Evolutionary conservation across 2,797 vertebrate species (phyloP).

Genomic region (Hylomyscus alleni): DNA sequence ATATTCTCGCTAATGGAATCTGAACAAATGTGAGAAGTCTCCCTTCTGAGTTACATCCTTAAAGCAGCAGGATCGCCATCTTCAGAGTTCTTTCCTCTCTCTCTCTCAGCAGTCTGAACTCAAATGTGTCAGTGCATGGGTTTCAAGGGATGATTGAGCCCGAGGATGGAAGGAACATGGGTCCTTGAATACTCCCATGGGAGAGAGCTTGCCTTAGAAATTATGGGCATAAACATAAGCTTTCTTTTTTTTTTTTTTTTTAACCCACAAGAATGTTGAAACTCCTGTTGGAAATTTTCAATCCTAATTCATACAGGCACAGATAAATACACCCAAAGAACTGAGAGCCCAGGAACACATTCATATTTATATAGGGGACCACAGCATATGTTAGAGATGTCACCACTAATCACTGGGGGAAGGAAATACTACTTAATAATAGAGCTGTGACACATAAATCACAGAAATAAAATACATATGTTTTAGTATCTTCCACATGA

Average conservation of each 20-base stretch:
- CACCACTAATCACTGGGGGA: not conserved
- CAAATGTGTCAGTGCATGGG: not conserved
- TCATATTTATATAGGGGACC: not conserved
- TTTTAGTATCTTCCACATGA: conserved; percentile 35
- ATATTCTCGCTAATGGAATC: not conserved
- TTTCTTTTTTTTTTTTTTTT: not conserved
- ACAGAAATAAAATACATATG: conserved; percentile 41
- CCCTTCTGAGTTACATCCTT: conserved; percentile 15
- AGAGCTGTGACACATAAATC: conserved; percentile 15
- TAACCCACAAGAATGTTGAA: not conserved
- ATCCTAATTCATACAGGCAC: conserved; percentile 7
- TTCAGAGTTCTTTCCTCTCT: not conserved
- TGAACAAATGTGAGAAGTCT: not conserved
- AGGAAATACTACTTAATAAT: conserved; percentile 64
- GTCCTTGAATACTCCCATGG: not conserved
- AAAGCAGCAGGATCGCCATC: not conserved
- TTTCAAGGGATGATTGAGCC: not conserved
- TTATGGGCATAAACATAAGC: not conserved
- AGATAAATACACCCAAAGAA: conserved; percentile 48
- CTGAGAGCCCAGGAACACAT: conserved; percentile 5
- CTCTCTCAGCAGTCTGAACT: not conserved
- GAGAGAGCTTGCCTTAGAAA: not conserved
- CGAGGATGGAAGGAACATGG: not conserved
- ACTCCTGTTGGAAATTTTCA: conserved; percentile 1
- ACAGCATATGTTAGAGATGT: not conserved